Base-by-base conservation (phyloP, 30 jellyfish, hydroid and myxozoan genomes). In the Aurelia sp. region DNA sequence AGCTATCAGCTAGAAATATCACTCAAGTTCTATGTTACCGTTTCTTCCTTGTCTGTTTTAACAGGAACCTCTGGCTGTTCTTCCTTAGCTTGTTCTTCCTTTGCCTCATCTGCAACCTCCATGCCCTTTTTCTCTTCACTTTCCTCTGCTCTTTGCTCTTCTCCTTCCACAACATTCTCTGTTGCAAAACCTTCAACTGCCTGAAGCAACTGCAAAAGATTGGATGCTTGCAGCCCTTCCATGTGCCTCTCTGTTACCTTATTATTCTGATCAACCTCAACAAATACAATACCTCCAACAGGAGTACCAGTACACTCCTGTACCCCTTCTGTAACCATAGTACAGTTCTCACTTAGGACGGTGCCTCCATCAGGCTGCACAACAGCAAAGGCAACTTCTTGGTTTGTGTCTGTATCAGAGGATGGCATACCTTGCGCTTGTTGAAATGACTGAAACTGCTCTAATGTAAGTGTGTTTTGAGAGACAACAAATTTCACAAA, bases 201-300 rank as follows among this genome's bases (percentile, higher is more conserved):
- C 51, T 82, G 91, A 50, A 82, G 47, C 71, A 82, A 60, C 73
- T 82, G 91, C 79, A 82, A 27, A 37, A 82, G 65, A 59, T 82
- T 82, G n/a, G 91, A 68, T 4, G 91, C 91, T 51, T 82, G 91
- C 79, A 82, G 73, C 16, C 91, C 91, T 48, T 82, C 91, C 85
- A 82, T 70, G 71, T 82, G 91, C 35, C 91, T 55, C 48, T 82
- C 91, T 50, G 91, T 82, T 0, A 82, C 91, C 27, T 82, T 82
- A 31, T 82, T 82, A 72, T 82, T 82, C 22, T 82, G 85, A 64
- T 82, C 91, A 52, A 82, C 71, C 59, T 82, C 91, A 19, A 82
- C 91, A 9, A 82, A 61, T 37, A 82, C 91, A 30, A 82, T 82
- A 18, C 91, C 91, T 27, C 91, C 91, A 11, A 82, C 91, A 8